These are phyloP conservation scores for Stichopus horrens DNA, from an alignment of 53 echinoderm and acorn worm species.

Conservation along the genomic window DNA sequence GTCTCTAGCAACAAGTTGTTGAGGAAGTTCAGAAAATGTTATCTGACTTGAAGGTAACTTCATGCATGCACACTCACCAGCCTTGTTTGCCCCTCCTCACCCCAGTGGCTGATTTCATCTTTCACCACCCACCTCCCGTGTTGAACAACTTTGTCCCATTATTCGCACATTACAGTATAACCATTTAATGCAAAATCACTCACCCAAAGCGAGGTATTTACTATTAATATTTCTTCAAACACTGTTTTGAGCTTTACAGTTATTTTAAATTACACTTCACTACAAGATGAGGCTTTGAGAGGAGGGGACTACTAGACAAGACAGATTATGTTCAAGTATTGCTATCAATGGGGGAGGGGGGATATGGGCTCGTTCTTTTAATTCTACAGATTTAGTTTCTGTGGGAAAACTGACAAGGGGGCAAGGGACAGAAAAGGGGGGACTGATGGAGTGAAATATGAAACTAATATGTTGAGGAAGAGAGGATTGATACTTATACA, in stretches of 20 bases:
- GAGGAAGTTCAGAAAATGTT: conserved; percentile 33
- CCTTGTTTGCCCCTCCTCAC: neutral
- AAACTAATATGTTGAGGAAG: too few relatives aligned
- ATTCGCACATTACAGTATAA: neutral
- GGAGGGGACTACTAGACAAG: too few relatives aligned
- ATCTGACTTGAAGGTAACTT: conserved; percentile 27
- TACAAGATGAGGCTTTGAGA: too few relatives aligned
- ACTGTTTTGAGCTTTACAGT: neutral
- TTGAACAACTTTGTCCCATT: neutral
- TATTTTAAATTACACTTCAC: too few relatives aligned
- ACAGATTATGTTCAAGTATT: too few relatives aligned
- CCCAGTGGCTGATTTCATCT: neutral
- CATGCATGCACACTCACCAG: neutral
- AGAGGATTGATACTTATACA: too few relatives aligned
- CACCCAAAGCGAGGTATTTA: neutral
- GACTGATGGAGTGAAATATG: too few relatives aligned
- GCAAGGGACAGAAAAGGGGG: too few relatives aligned
- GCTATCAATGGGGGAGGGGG: too few relatives aligned
- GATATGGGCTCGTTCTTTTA: too few relatives aligned
- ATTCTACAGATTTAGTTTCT: too few relatives aligned
- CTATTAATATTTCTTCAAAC: neutral
- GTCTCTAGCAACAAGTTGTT: conserved; percentile 40
- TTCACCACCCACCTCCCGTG: neutral
- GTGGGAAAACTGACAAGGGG: too few relatives aligned
- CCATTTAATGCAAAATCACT: neutral